phyloP scores from a whole-genome alignment of 2,797 vertebrate species.

The Takifugu ocellatus region DNA sequence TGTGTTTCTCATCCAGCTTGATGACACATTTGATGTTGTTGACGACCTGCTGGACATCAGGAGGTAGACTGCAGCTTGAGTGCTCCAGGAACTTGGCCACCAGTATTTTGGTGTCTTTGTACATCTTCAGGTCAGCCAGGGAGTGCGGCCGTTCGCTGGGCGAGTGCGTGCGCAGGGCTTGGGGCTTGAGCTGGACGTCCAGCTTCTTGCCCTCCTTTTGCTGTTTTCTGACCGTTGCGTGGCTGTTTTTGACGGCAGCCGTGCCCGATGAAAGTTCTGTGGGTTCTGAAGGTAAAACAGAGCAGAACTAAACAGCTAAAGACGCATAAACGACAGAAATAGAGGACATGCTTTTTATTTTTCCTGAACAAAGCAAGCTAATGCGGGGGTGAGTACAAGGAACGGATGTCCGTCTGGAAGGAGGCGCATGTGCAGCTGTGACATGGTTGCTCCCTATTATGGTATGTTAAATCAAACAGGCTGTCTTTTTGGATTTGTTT shows the following conservation, averaged over 20 bases:
- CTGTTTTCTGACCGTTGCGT: conserved; percentile 68
- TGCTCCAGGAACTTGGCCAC: conserved; percentile 97
- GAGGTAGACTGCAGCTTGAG: conserved; percentile 85
- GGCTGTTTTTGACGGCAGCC: conserved; percentile 61
- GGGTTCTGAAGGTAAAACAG: conserved; percentile 38
- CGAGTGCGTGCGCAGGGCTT: conserved; percentile 62
- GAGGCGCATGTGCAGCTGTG: no score
- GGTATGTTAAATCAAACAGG: no score
- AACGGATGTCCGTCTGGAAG: no score
- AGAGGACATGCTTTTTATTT: no score
- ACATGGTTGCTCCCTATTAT: no score
- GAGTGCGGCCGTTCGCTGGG: conserved; percentile 83
- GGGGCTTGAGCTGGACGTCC: conserved; percentile 75
- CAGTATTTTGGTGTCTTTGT: conserved; percentile 91
- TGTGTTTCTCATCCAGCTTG: conserved; percentile 87
- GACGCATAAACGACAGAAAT: no score
- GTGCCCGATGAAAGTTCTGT: conserved; percentile 55
- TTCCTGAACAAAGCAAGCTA: no score
- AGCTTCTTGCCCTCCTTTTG: conserved; percentile 73
- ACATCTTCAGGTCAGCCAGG: conserved; percentile 89
- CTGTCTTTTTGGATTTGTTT: no score
- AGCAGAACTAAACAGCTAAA: no score
- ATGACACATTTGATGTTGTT: conserved; percentile 88
- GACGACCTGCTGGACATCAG: conserved; percentile 90
- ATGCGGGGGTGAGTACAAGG: no score